Evolutionary conservation across 2,888 invertebrate genomes (phyloP).

Genomic region (Dasysyrphus albostriatus): DNA sequence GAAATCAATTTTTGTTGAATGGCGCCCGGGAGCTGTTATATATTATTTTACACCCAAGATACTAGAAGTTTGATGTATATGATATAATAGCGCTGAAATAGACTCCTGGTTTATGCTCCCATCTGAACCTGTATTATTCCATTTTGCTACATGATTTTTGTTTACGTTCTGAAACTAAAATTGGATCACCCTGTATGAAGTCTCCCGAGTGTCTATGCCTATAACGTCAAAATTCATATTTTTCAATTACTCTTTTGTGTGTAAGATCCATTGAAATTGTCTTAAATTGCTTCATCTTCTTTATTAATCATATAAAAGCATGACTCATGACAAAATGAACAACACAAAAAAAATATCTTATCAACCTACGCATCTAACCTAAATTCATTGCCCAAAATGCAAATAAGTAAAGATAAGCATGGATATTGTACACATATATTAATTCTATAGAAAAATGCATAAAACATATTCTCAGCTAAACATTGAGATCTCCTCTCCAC

Average conservation of each 20-base stretch:
- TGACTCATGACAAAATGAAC: conserved; percentile 1
- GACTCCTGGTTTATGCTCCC: no score
- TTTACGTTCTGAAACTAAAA: not conserved
- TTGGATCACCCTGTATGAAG: not conserved
- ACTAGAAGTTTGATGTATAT: no score
- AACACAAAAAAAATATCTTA: not conserved
- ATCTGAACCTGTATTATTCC: no score
- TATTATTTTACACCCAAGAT: no score
- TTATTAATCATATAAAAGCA: not conserved
- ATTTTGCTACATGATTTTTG: no score
- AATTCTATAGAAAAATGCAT: conserved; percentile 30
- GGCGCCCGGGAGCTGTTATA: no score
- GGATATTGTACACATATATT: no score
- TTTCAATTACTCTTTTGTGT: not conserved
- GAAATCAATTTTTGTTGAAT: no score
- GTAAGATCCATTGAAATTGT: conserved; percentile 8
- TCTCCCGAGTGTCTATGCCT: not conserved
- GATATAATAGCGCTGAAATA: no score
- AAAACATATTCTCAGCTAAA: conserved; percentile 23
- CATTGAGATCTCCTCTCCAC: conserved; percentile 25
- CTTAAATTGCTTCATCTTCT: conserved; percentile 6
- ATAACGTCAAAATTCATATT: not conserved
- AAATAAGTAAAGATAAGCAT: conserved; percentile 8
- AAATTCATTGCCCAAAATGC: conserved; percentile 36
- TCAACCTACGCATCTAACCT: conserved; percentile 41